These are phyloP conservation scores for Dallia pectoralis DNA, from an alignment of 2,797 vertebrate genomes.

Conservation along the genomic window DNA sequence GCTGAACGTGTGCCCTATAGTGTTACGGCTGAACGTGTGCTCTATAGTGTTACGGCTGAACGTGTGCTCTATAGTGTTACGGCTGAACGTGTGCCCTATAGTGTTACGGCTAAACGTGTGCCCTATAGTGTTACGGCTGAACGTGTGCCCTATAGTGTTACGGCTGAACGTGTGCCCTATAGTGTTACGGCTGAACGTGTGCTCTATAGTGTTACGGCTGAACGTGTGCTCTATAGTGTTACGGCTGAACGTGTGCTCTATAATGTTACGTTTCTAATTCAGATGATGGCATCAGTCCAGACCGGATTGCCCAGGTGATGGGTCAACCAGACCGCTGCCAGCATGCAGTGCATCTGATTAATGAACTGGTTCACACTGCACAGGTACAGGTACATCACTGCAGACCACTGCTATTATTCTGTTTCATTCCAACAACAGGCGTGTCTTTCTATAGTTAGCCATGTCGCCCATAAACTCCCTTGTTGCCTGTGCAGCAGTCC, in stretches of 20 bases:
- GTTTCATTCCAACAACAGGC: too few species aligned
- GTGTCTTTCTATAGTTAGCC: conserved; percentile 9
- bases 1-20: not conserved
- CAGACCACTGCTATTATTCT: too few species aligned
- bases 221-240: not conserved
- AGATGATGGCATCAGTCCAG: conserved; percentile 95
- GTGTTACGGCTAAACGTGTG: not conserved
- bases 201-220: not conserved
- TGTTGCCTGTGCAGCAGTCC: conserved; percentile 17
- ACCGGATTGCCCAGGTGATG: conserved; percentile 95
- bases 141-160: not conserved
- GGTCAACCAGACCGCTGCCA: conserved; percentile 95
- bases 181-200: not conserved
- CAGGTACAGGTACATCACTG: conserved; percentile 75
- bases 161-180: not conserved
- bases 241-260: too few species aligned
- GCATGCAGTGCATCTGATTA: conserved; percentile 94
- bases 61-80: not conserved
- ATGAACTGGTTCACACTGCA: conserved; percentile 92
- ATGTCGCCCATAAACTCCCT: not conserved
- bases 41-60: not conserved
- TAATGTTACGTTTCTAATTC: conserved; percentile 23
- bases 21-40: not conserved
- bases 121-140: not conserved
- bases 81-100: not conserved